Conservation (phyloP, 2,888 invertebrate genomes). For the Malacosoma neustria region DNA sequence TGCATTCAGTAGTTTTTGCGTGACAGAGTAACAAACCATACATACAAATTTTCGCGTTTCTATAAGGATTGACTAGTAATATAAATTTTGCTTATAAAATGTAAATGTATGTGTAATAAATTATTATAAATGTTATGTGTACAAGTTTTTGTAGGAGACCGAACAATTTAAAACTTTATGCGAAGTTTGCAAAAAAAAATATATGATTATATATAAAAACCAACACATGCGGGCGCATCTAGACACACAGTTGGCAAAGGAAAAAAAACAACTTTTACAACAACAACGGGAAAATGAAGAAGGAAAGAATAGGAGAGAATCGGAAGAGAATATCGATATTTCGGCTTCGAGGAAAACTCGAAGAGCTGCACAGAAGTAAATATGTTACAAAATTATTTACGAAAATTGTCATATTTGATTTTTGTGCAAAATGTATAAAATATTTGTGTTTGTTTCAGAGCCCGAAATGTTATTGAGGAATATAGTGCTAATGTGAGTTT, state of each 20-base stretch:
- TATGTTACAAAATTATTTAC: constrained; percentile 1
- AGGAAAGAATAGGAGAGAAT: constrained; percentile 9
- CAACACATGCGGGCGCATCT: constrained; percentile 71
- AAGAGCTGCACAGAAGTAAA: constrained; percentile 49
- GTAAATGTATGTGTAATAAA: too few relatives aligned
- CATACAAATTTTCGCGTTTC: too few relatives aligned
- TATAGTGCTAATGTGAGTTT: constrained; percentile 31
- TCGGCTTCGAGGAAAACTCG: constrained; percentile 10
- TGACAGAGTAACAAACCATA: too few relatives aligned
- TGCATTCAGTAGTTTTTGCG: too few relatives aligned
- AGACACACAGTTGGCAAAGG: constrained; percentile 29
- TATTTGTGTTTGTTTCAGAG: constrained; percentile 25
- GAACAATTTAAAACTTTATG: constrained; percentile 65
- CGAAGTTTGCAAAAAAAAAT: constrained; percentile 63
- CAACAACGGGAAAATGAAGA: constrained; percentile 19
- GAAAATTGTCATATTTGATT: constrained; percentile 1
- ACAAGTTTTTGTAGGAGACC: constrained; percentile 50
- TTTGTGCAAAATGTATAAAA: background rate
- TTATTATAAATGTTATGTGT: too few relatives aligned
- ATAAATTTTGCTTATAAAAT: too few relatives aligned
- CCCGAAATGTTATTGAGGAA: constrained; percentile 42
- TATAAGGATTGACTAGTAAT: too few relatives aligned
- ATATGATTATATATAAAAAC: constrained; percentile 71
- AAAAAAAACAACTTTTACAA: constrained; percentile 18
- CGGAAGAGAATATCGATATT: constrained; percentile 7